Evolutionary conservation across 2,888 invertebrate genomes (phyloP), one percentile per base, ranked within the genome.

Genomic region (Liopterus haemorrhoidalis): DNA sequence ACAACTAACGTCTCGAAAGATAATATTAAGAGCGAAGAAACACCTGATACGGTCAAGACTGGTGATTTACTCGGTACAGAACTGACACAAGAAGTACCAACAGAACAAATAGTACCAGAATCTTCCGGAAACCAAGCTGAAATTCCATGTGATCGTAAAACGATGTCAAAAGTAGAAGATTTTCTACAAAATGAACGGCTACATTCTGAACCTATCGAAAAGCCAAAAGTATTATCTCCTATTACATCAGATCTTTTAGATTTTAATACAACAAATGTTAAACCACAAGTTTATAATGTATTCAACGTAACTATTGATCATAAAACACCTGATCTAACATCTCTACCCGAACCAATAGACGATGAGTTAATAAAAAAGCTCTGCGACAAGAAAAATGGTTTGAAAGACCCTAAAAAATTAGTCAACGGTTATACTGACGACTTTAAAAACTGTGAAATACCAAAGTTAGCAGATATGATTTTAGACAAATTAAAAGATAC

Each of bases 251-350:
- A 25, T 16, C 11, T 38, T 11, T 12, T 39, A 39, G 39, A 39
- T 27, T n/a, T 44, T 21, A 31, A 40, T 28, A 16, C 65, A n/a
- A 49, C 56, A 33, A 62, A 63, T 43, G 60, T 66, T 30, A 59
- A 65, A 50, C 66, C 66, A 12, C 67, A 65, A 59, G 61, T 68
- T 35, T 68, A 59, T 47, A 68, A 65, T 52, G 63, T 68, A 41
- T 68, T 66, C 54, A 67, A 64, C 50, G 65, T 68, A 53, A 63
- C 59, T 49, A 60, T 67, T 49, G 63, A 63, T 53, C 52, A 45
- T 18, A 31, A 39, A 15, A 31, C 25, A 11, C 45, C 45, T n/a
- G n/a, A n/a, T n/a, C n/a, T n/a, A n/a, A n/a, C n/a, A n/a, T n/a
- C n/a, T n/a, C n/a, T n/a, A n/a, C n/a, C n/a, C n/a, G n/a, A n/a